Base-by-base conservation (phyloP, 2,888 invertebrate species). In the Heteromurus nitidus region DNA sequence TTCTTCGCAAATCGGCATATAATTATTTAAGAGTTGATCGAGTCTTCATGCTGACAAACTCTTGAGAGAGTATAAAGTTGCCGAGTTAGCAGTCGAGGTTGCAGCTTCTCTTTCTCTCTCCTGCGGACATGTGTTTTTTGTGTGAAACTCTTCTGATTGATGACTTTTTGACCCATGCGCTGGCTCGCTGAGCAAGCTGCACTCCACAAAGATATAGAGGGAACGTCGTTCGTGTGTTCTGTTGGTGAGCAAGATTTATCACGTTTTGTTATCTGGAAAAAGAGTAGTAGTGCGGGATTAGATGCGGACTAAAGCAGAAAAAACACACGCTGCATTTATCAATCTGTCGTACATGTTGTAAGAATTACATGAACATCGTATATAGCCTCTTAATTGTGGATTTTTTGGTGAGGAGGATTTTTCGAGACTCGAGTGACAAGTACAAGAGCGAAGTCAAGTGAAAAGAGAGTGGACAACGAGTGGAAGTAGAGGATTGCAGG, bases 151-250 rank as follows among this genome's bases (percentile, higher is more conserved):
- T 26, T 58, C 76, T 76, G 76, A 76, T 76, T 76, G 68, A 76
- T 76, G 76, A 76, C 76, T 76, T 76, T 68, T 76, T 76, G 76
- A 76, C 76, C 76, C 60, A 24, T 58, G 36, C 22, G 5, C n/a
- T 50, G 13, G 36, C 36, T 36, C 7, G 36, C 36, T 13, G 13
- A 36, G 13, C 7, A 36, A 36, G 36, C 13, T 36, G 13, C 13
- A 13, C 13, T 50, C 50, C 13, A 36, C 36, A 13, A 36, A 36
- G n/a, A 50, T n/a, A n/a, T n/a, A n/a, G n/a, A n/a, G n/a, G n/a
- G n/a, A n/a, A n/a, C n/a, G n/a, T n/a, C n/a, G 50, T 5, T 50
- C 47, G 20, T 13, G n/a, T 64, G 58, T 26, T 36, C 22, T 65
- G 36, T 42, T 53, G 53, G 26, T 53, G 68, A 67, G 58, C 60